Percentiles rank a stretch among this genome's conserved stretches.
Evolutionary conservation across 2,113 vertebrate species (phyloP).

Genomic region (Saccopteryx leptura): DNA sequence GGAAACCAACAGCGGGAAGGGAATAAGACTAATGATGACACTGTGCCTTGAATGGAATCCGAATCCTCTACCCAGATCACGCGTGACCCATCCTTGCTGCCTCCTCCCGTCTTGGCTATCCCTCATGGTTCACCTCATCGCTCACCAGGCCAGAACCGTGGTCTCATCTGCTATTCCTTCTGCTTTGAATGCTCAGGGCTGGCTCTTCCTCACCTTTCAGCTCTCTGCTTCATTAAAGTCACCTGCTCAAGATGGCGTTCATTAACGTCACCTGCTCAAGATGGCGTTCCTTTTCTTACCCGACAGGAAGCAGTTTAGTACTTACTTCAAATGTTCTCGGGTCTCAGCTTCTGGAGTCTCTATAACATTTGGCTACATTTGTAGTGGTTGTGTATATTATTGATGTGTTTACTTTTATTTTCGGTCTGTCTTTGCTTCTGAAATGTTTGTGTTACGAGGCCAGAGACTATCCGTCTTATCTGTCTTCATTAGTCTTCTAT

Average conservation of each 20-base stretch:
- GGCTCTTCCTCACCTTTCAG: neutral
- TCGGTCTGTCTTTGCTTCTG: neutral
- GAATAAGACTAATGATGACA: neutral
- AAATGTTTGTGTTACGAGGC: neutral
- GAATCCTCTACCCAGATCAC: neutral
- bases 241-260: neutral
- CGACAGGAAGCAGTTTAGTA: neutral
- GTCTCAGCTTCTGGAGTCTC: neutral
- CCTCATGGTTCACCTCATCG: neutral
- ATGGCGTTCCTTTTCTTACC: neutral
- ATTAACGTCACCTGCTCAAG: neutral
- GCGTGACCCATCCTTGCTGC: neutral
- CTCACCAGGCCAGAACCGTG: neutral
- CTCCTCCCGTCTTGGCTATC: no score
- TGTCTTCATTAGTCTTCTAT: neutral
- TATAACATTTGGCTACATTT: neutral
- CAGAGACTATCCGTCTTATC: neutral
- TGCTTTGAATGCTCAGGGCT: neutral
- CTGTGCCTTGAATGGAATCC: neutral
- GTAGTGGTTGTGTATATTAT: neutral
- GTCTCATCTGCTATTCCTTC: neutral
- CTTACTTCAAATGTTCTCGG: neutral
- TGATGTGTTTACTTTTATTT: constrained; percentile 1
- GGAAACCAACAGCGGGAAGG: neutral
- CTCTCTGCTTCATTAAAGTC: neutral